A percentile compares a stretch with the other conserved stretches of the same genome.
These are phyloP conservation scores for Anoplolepis gracilipes DNA, from an alignment of 1,140 invertebrate species.

Conservation along the genomic window DNA sequence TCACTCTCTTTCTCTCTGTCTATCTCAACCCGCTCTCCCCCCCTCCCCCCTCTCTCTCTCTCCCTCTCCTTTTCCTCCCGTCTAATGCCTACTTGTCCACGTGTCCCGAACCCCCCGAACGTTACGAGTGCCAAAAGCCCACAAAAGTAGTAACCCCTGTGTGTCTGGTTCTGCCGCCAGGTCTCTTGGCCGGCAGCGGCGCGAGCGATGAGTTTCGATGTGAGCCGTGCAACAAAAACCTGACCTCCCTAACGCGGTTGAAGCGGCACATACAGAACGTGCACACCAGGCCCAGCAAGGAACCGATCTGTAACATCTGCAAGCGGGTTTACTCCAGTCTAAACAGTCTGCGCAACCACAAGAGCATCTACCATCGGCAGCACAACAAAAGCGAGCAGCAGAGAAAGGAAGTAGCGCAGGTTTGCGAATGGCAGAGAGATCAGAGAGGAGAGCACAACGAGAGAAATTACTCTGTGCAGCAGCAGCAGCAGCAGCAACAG, in stretches of 20 bases:
- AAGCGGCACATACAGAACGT: conserved; percentile 95
- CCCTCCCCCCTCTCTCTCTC: neutral
- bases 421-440: conserved; percentile 76
- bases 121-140: conserved; percentile 68
- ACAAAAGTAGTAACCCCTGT: conserved; percentile 83
- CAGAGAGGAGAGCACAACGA: conserved; percentile 75
- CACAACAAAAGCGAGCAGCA: conserved; percentile 84
- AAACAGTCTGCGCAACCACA: conserved; percentile 94
- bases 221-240: conserved; percentile 95
- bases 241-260: conserved; percentile 93
- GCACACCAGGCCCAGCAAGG: conserved; percentile 93
- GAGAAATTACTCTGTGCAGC: conserved; percentile 71
- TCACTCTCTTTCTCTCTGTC: conserved; percentile 4
- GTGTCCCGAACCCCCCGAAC: conserved; percentile 53
- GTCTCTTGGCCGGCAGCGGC: conserved; percentile 85
- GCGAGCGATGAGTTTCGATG: conserved; percentile 93
- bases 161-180: conserved; percentile 86
- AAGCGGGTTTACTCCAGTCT: conserved; percentile 95
- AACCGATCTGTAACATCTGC: conserved; percentile 95
- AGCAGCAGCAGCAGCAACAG: conserved; percentile 60
- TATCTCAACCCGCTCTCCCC: neutral
- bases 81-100: conserved; percentile 54
- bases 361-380: conserved; percentile 94
- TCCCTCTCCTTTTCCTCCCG: neutral
- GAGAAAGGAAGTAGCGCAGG: conserved; percentile 80